Base-by-base conservation (phyloP, 2,888 invertebrate species). In the Ichneumoninae sp. region DNA sequence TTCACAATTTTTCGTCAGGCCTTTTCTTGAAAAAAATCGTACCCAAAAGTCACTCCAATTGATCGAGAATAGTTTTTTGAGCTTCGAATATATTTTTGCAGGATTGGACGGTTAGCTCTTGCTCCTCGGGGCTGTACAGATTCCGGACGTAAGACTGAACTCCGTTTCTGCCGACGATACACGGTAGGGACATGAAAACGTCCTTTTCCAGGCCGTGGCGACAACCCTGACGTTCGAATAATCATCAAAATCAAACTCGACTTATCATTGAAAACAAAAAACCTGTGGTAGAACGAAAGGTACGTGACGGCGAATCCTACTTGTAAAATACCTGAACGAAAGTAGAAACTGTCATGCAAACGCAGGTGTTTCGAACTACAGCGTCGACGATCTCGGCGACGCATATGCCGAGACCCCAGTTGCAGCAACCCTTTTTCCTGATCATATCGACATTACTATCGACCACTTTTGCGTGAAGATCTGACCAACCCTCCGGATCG, bases 111-210 rank as follows among this genome's bases (percentile, higher is more conserved):
- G 87, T 90, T 19, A 88, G 86, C 60, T 90, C 89, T 80, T 92
- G 92, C 76, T 92, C 93, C 52, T 92, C 91, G 22, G 88, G 82
- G 3, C 90, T 91, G 79, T 91, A 92, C 19, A 88, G 87, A 77
- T 92, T 90, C 52, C 92, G 91, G 57, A 92, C 87, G 74, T 90
- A 91, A 3, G 92, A 91, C 68, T 92, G 90, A n/a, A 93, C 89
- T 19, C 92, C 92, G 77, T 90, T 90, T 81, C 92, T 87, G 87
- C 94, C 94, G 65, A 95, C 89, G 33, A 95, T 92, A 82, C 94
- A 94, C 1, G 95, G 95, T 44, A 95, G 91, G 6, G 95, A 95
- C 89, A 95, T 93, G 91, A 94, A 96, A 44, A 95, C 94, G 76
- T 95, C 95, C 72, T 94, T 94, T 52, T 94, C 93, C 71, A 95